Evolutionary conservation across 2,888 invertebrate genomes (phyloP), one percentile per base, ranked within the genome.

Genomic region (Clanis bilineata): DNA sequence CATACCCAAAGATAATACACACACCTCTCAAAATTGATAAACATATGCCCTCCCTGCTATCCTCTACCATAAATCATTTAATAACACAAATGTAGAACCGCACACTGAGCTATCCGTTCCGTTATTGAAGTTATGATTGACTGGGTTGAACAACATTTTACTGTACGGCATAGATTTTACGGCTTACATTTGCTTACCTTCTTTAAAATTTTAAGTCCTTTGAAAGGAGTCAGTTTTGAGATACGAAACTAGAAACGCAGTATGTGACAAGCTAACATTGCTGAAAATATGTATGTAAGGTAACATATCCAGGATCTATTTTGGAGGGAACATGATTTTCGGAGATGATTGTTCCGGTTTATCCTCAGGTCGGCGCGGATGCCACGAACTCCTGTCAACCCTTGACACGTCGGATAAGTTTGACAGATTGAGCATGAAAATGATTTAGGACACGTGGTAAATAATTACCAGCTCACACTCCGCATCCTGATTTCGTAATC

Each of bases 11-110:
- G 59, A 56, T 68, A 56, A 71, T 68, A 67, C 61, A n/a, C 65
- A 75, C 81, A 85, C 77, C 78, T 74, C 70, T 73, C 76, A 85
- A 81, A 83, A 77, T 85, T 71, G 76, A 74, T 72, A 70, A 69
- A 70, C 79, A 68, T 65, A 66, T 68, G 66, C 73, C 65, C 70
- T 76, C 74, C 70, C 74, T 61, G 85, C 88, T 88, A 91, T 91
- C 88, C 90, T 84, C 82, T 79, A 83, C 85, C 88, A 92, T 92
- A 90, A 92, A 92, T 91, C 92, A 91, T 91, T 90, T 91, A 90
- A 91, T 92, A 91, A 90, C 91, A 89, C 88, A 88, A 91, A 90
- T 85, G 88, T 86, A 86, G 82, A 89, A 88, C 88, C 90, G 88
- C 90, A 90, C 90, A 87, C 88, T 86, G 85, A 88, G 89, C 88